Evolutionary conservation across 2,113 vertebrate species (phyloP).

Genomic region (Petroica traversi): DNA sequence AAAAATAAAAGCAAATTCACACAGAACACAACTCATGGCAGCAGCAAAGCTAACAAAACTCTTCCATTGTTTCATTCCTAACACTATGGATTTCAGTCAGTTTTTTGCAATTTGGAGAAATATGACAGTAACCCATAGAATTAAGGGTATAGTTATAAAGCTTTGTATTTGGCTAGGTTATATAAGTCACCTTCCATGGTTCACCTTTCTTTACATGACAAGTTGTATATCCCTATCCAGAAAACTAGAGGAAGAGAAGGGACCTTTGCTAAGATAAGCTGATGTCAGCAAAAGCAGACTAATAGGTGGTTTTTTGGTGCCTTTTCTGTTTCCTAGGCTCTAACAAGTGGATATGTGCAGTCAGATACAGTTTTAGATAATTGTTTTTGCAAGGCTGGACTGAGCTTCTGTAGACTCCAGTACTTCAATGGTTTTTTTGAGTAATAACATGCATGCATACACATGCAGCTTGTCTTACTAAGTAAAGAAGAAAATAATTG

Average conservation of each 20-base stretch:
- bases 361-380: background rate
- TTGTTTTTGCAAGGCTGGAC: background rate
- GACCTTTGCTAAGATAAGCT: background rate
- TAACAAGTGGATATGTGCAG: background rate
- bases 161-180: background rate
- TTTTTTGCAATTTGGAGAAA: background rate
- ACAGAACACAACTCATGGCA: background rate
- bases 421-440: accelerated
- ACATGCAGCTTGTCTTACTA: background rate
- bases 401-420: background rate
- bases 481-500: background rate
- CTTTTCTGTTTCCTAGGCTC: background rate
- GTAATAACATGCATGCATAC: background rate
- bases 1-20: background rate
- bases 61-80: background rate
- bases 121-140: background rate
- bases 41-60: background rate
- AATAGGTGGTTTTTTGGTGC: background rate
- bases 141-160: background rate
- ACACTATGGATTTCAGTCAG: background rate
- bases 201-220: background rate
- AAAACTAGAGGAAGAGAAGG: background rate
- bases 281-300: background rate
- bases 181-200: background rate
- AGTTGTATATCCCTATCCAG: background rate